Percentiles rank a stretch among this genome's conserved stretches.
phyloP scores from a whole-genome alignment of 2,113 vertebrate species.

The Phylloscopus whistleri region DNA sequence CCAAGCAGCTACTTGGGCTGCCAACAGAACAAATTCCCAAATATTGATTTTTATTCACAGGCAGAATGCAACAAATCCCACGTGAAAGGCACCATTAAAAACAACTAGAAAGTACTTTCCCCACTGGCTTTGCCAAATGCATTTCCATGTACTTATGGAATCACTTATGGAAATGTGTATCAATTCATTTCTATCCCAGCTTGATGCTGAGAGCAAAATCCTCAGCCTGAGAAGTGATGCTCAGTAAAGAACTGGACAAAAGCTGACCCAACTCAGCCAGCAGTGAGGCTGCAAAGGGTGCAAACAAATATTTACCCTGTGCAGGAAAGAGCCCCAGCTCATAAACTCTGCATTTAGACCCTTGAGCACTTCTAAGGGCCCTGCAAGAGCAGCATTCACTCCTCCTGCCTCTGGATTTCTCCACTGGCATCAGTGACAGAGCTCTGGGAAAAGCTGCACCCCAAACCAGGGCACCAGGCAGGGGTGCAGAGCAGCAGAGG shows the following conservation, averaged over 20 bases:
- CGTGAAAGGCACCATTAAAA: neutral
- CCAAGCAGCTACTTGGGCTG: neutral
- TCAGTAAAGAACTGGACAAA: neutral
- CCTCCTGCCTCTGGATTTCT: neutral
- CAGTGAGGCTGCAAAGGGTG: neutral
- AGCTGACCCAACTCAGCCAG: neutral
- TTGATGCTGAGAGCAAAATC: neutral
- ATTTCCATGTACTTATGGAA: neutral
- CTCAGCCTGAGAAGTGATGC: neutral
- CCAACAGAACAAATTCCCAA: neutral
- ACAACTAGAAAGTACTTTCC: neutral
- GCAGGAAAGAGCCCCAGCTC: neutral
- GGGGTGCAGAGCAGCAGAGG: neutral
- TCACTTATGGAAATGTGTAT: neutral
- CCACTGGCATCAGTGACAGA: rapidly evolving
- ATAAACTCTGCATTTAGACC: neutral
- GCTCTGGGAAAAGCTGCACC: neutral
- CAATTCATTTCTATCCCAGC: neutral
- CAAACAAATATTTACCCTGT: neutral
- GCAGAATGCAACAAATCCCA: neutral
- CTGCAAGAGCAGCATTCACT: neutral
- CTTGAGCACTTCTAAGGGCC: neutral
- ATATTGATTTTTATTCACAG: neutral
- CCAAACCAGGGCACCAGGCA: neutral
- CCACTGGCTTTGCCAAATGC: neutral